phyloP scores from a whole-genome alignment of 2,797 vertebrate species.

The Brotula barbata region DNA sequence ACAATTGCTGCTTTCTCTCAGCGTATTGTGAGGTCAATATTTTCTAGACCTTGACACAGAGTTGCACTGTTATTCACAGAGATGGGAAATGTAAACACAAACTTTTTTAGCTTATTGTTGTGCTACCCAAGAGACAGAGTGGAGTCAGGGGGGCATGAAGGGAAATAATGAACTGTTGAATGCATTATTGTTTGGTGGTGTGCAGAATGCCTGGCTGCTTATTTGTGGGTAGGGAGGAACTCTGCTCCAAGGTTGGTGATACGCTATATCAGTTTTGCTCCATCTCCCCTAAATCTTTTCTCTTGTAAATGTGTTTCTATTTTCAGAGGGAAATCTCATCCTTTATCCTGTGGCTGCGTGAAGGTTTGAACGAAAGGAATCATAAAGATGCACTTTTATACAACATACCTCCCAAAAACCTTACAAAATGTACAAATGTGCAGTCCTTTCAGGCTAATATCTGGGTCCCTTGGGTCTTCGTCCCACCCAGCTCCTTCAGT shows the following conservation, averaged over 20 bases:
- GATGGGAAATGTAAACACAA: slow-evolving; percentile 54
- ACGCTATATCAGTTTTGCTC: slow-evolving; percentile 36
- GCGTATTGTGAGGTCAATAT: slow-evolving; percentile 30
- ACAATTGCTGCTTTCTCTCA: slow-evolving; percentile 51
- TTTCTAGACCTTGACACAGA: slow-evolving; percentile 43
- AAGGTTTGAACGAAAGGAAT: slow-evolving; percentile 22
- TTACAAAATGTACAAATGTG: too few species aligned
- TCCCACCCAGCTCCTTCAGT: too few species aligned
- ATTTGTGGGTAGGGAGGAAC: slow-evolving; percentile 57
- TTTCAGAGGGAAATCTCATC: slow-evolving; percentile 17
- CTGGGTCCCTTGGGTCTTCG: too few species aligned
- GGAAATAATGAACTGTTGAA: slow-evolving; percentile 62
- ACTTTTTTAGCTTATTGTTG: slow-evolving; percentile 33
- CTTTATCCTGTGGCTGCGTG: slow-evolving; percentile 26
- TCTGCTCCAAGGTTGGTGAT: slow-evolving; percentile 46
- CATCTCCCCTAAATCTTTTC: slow-evolving; percentile 32
- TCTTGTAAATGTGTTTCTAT: background rate
- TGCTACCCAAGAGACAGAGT: slow-evolving; percentile 51
- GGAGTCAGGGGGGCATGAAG: slow-evolving; percentile 50
- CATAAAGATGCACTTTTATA: slow-evolving; percentile 20
- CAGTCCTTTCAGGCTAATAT: too few species aligned
- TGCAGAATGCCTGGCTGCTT: slow-evolving; percentile 38
- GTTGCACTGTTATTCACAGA: slow-evolving; percentile 37
- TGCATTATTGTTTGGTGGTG: slow-evolving; percentile 58
- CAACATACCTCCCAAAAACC: slow-evolving; percentile 6